These are phyloP conservation scores for Epinephelus awoara DNA, from an alignment of 2,797 vertebrate genomes.

Conservation along the genomic window DNA sequence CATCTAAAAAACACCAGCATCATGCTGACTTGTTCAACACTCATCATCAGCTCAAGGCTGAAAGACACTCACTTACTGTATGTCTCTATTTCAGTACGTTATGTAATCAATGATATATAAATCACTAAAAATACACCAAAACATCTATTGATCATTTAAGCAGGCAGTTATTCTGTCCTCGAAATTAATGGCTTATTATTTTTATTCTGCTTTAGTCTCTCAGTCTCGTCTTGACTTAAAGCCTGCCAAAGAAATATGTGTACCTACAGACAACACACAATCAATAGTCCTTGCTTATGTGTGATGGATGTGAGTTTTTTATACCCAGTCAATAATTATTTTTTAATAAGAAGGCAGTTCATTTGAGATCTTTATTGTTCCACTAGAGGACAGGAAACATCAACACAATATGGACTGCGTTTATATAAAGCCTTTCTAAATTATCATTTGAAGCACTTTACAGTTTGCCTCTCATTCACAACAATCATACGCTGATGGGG, in stretches of 20 bases:
- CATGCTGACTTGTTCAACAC: neutral
- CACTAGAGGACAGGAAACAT: neutral
- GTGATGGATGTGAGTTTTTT: neutral
- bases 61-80: neutral
- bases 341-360: neutral
- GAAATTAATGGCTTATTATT: neutral
- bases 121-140: conserved; percentile 14
- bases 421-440: no score
- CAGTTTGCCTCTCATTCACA: no score
- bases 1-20: conserved; percentile 16
- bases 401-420: neutral
- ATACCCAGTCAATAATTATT: neutral
- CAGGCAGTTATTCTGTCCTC: neutral
- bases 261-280: neutral
- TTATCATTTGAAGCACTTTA: no score
- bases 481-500: no score
- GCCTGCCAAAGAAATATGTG: neutral
- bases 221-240: neutral
- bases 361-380: conserved; percentile 5
- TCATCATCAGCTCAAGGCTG: neutral
- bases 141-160: neutral
- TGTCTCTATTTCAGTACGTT: conserved; percentile 5
- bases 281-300: neutral
- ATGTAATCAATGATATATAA: neutral
- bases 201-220: neutral